Evolutionary conservation across 2,113 vertebrate genomes (phyloP).

Genomic region (Phyllostomus hastatus): DNA sequence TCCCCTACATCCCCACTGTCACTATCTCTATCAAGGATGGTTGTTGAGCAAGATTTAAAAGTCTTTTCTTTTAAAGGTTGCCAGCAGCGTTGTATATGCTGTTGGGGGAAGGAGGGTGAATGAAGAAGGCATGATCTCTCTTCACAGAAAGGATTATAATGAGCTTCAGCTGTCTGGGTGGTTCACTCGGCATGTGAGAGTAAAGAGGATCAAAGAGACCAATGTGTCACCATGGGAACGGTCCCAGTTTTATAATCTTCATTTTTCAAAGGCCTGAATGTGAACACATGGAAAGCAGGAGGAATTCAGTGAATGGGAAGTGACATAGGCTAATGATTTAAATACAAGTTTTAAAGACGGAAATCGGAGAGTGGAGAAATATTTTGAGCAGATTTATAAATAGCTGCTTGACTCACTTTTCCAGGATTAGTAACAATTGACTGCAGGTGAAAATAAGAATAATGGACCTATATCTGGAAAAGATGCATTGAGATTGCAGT

Average conservation of each 20-base stretch:
- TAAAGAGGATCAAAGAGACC: conserved; percentile 64
- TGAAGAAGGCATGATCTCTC: conserved; percentile 40
- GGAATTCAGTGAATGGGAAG: conserved; percentile 38
- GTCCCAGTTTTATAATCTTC: conserved; percentile 64
- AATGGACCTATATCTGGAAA: background rate
- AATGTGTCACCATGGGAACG: conserved; percentile 68
- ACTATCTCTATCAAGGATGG: background rate
- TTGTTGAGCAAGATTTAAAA: conserved; percentile 8
- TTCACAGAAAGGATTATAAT: conserved; percentile 62
- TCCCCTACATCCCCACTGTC: background rate
- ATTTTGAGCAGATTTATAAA: conserved; percentile 42
- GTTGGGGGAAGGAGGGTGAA: conserved; percentile 22
- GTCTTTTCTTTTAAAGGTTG: conserved; percentile 51
- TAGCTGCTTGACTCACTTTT: background rate
- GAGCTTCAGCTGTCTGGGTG: conserved; percentile 69
- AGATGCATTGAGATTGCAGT: background rate
- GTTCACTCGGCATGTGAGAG: conserved; percentile 48
- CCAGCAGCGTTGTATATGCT: conserved; percentile 23
- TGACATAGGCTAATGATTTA: conserved; percentile 43
- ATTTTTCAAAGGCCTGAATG: conserved; percentile 63
- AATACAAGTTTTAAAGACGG: conserved; percentile 24
- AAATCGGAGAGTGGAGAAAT: conserved; percentile 25
- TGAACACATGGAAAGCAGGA: conserved; percentile 64
- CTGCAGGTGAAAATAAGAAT: conserved; percentile 36
- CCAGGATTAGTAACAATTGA: background rate